Evolutionary conservation across 1,140 invertebrate genomes (phyloP), one percentile per base, ranked within the genome.

Genomic region (Sycophila sp.): DNA sequence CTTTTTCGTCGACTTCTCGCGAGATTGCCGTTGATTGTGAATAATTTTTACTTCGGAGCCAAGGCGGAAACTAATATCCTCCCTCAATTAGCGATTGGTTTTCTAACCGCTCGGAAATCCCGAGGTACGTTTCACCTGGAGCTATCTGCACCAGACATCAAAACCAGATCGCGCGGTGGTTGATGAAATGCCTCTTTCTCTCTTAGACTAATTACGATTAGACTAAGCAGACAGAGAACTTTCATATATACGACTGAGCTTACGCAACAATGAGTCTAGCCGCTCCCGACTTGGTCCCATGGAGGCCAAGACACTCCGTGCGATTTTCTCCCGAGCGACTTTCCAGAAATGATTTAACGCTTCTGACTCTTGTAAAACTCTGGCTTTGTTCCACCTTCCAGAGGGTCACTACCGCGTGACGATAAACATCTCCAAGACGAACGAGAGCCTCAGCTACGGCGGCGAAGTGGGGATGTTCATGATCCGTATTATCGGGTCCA

Each of bases 391-490:
- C 4, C 26, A 10, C 17, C 19, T 32, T 15, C 68, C 82, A 94
- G 93, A 88, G 60, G 89, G 88, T 8, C 93, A 96, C 78, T 94
- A 95, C 73, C 89, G 90, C 76, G 86, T 95, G 2, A 90, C 88
- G 0, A 86, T 94, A 34, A 90, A 90, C 38, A 90, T 94, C 30
- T 94, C 94, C 0, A 90, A 90, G 64, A 91, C 92, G 1, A 85
- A 89, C 17, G 91, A 91, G 74, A 94, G 93, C 76, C 78, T 88
- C 53, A 67, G 47, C 45, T 92, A 95, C 75, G 93, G 93, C 1
- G 93, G 94, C 0, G 94, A 95, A 78, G 89, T 94, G 0, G 94
- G 94, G 2, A 89, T 88, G 69, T 88, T 94, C 51, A 86, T 89
- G 1, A 84, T 95, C 15, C 89, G 89, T 1, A 83, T 94, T 2